These are phyloP conservation scores for Podarcis muralis DNA, from an alignment of 2,113 vertebrate species.

Conservation along the genomic window DNA sequence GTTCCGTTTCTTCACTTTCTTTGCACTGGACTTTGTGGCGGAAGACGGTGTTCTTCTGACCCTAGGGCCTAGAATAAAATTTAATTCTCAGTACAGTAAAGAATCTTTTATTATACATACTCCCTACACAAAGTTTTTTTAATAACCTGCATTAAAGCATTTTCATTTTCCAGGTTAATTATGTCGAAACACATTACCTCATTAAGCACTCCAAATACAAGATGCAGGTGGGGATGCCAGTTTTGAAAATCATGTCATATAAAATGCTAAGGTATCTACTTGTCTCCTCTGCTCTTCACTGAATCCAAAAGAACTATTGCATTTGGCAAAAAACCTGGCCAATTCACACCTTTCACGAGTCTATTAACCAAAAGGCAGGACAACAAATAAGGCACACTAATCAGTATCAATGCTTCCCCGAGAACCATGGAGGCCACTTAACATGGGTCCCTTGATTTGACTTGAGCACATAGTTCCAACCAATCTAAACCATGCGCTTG, in stretches of 20 bases:
- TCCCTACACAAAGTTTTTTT: background rate
- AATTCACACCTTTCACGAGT: background rate
- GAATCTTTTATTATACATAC: background rate
- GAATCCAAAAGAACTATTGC: too few species aligned
- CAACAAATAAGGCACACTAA: background rate
- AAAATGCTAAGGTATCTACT: background rate
- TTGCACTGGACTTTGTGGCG: slow-evolving; percentile 77
- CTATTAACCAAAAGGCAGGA: background rate
- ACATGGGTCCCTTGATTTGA: background rate
- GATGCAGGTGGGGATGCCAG: background rate
- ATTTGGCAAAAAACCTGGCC: too few species aligned
- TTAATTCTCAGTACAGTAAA: slow-evolving; percentile 25
- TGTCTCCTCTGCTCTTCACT: too few species aligned
- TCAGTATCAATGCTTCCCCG: background rate
- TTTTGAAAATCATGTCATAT: background rate
- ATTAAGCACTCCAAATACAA: background rate
- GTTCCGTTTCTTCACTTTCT: slow-evolving; percentile 96
- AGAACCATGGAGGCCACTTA: background rate
- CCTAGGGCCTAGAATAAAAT: slow-evolving; percentile 80
- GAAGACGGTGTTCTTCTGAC: slow-evolving; percentile 85
- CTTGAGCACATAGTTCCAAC: background rate
- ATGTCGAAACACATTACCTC: background rate
- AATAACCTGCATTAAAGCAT: background rate
- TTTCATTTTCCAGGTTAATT: background rate
- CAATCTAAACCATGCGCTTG: background rate